These are phyloP conservation scores for Austrolebias charrua DNA, from an alignment of 2,797 vertebrate genomes.

Conservation along the genomic window DNA sequence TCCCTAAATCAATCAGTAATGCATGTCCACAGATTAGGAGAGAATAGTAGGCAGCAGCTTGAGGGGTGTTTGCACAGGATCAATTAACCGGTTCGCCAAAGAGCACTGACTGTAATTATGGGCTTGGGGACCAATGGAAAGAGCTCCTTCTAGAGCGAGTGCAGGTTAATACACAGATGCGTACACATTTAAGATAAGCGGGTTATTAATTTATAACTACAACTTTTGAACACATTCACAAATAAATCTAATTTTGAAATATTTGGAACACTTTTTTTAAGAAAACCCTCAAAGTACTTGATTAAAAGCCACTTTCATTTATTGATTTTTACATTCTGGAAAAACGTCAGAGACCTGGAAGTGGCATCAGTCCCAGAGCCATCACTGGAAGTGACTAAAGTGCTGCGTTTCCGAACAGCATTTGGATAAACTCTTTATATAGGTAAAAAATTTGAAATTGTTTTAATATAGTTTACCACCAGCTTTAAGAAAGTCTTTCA, in stretches of 20 bases:
- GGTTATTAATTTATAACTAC: slow-evolving; percentile 3
- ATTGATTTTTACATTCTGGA: too few species aligned
- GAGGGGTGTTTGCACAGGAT: slow-evolving; percentile 73
- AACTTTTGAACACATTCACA: neutral
- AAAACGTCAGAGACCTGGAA: too few species aligned
- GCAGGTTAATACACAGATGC: neutral
- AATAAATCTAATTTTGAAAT: too few species aligned
- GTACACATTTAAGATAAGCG: neutral
- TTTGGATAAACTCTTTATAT: too few species aligned
- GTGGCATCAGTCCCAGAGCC: neutral
- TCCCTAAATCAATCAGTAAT: slow-evolving; percentile 78
- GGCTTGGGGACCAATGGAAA: slow-evolving; percentile 65
- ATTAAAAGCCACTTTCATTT: too few species aligned
- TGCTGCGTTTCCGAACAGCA: too few species aligned
- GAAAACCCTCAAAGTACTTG: too few species aligned
- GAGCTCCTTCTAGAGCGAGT: slow-evolving; percentile 44
- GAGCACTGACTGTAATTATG: slow-evolving; percentile 74
- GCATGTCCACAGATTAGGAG: slow-evolving; percentile 79
- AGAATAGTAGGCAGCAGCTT: slow-evolving; percentile 68
- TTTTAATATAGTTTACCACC: too few species aligned
- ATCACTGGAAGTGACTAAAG: too few species aligned
- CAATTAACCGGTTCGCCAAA: slow-evolving; percentile 78
- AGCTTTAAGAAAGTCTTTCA: too few species aligned
- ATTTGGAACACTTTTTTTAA: too few species aligned
- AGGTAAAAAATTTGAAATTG: too few species aligned